Percentiles rank a stretch among this genome's conserved stretches.
Evolutionary conservation across 1,140 invertebrate genomes (phyloP).

Genomic region (Cotesia glomerata): DNA sequence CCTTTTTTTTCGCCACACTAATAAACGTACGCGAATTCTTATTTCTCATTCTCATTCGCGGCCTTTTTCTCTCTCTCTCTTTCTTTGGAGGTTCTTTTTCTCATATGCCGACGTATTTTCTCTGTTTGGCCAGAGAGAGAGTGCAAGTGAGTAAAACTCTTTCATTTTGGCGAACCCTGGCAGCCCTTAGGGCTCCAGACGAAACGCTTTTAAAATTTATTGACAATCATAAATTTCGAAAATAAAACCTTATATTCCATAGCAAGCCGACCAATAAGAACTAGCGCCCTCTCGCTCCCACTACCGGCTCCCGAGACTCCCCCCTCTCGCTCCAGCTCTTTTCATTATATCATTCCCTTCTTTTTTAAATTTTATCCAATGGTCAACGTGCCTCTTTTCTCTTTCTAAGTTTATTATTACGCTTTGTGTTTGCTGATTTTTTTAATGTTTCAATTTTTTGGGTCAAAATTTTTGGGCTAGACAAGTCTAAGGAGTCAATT

Average conservation of each 20-base stretch:
- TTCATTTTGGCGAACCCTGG: conserved; percentile 57
- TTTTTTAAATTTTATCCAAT: neutral
- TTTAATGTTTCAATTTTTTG: too few species aligned
- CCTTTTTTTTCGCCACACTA: too few species aligned
- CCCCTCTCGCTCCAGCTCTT: conserved; percentile 14
- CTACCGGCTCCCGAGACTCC: neutral
- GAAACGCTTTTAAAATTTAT: conserved; percentile 66
- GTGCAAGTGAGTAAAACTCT: conserved; percentile 20
- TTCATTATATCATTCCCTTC: conserved; percentile 1
- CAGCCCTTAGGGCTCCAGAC: conserved; percentile 64
- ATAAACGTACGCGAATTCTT: too few species aligned
- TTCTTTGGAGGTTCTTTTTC: conserved; percentile 17
- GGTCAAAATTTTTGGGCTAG: too few species aligned
- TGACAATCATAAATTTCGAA: conserved; percentile 67
- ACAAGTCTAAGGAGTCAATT: too few species aligned
- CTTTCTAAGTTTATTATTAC: too few species aligned
- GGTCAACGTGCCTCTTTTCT: too few species aligned
- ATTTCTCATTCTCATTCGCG: neutral
- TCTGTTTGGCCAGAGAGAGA: neutral
- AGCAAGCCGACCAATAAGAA: neutral
- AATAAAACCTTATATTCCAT: conserved; percentile 65
- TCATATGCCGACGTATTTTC: neutral
- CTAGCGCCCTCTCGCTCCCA: neutral
- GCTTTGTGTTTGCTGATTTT: too few species aligned
- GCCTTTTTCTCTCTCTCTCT: neutral